Evolutionary conservation across 2,888 invertebrate species (phyloP).

Genomic region (Plebejus melissa): DNA sequence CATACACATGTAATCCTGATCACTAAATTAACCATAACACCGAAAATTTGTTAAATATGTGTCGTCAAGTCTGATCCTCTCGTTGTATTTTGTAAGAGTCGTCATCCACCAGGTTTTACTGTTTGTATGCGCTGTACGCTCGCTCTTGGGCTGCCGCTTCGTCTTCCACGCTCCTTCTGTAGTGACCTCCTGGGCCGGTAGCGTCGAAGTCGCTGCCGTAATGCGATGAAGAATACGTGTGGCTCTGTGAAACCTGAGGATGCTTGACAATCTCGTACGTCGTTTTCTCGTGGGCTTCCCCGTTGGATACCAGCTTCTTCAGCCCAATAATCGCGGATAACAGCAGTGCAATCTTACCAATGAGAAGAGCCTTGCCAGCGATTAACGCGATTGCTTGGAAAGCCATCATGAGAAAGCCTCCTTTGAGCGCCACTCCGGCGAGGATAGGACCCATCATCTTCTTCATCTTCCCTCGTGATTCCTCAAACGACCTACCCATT

Average conservation of each 20-base stretch:
- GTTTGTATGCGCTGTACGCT: conserved; percentile 79
- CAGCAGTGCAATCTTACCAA: conserved; percentile 90
- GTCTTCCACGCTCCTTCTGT: conserved; percentile 79
- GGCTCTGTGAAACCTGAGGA: conserved; percentile 88
- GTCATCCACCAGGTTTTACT: conserved; percentile 54
- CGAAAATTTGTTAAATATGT: conserved; percentile 6
- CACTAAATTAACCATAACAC: conserved; percentile 11
- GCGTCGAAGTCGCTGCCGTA: conserved; percentile 81
- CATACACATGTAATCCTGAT: neutral
- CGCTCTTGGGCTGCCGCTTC: conserved; percentile 82
- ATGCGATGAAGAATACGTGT: conserved; percentile 85
- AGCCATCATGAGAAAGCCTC: conserved; percentile 85
- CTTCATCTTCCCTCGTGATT: conserved; percentile 81
- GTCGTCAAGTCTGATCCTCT: conserved; percentile 28
- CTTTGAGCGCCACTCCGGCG: conserved; percentile 84
- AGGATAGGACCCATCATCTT: conserved; percentile 83
- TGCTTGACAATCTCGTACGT: conserved; percentile 92
- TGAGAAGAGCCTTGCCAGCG: conserved; percentile 88
- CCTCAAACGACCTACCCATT: conserved; percentile 68
- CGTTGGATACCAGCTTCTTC: conserved; percentile 85
- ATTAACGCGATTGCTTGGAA: conserved; percentile 87
- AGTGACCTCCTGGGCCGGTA: conserved; percentile 79
- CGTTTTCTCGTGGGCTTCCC: conserved; percentile 86
- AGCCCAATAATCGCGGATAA: conserved; percentile 88
- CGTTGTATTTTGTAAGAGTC: conserved; percentile 65